Percentiles rank a stretch among this genome's conserved stretches.
Evolutionary conservation across 2,888 invertebrate genomes (phyloP).

Genomic region (Eupithecia insigniata): DNA sequence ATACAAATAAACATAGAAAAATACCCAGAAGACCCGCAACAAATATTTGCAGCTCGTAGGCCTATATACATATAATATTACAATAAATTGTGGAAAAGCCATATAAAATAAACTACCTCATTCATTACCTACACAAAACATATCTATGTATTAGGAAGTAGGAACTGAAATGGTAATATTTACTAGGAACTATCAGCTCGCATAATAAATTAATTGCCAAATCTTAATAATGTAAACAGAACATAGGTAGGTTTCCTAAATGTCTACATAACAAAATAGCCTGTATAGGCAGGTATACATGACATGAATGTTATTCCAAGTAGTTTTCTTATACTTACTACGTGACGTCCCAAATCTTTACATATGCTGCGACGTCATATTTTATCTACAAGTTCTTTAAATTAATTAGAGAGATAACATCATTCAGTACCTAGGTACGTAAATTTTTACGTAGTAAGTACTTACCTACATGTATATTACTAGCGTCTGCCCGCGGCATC

Average conservation of each 20-base stretch:
- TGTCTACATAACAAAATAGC: neutral
- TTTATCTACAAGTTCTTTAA: neutral
- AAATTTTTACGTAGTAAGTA: neutral
- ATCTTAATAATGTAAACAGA: neutral
- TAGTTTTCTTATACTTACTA: neutral
- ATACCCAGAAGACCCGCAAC: no score
- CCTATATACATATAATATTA: no score
- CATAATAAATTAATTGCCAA: conserved; percentile 5
- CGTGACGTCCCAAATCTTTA: neutral
- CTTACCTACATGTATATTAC: no score
- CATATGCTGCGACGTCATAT: neutral
- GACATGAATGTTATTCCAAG: neutral
- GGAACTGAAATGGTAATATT: neutral
- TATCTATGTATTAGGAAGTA: conserved; percentile 1
- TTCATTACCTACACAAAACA: neutral
- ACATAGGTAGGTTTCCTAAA: neutral
- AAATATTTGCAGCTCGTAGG: no score
- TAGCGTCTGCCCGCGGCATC: no score
- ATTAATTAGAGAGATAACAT: neutral
- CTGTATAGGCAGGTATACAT: neutral
- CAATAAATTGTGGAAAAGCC: neutral
- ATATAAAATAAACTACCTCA: neutral
- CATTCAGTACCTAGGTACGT: neutral
- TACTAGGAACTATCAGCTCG: conserved; percentile 1
- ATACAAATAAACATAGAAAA: no score